Base-by-base conservation (phyloP, 2,888 invertebrate genomes). In the Siphlonurus alternatus region DNA sequence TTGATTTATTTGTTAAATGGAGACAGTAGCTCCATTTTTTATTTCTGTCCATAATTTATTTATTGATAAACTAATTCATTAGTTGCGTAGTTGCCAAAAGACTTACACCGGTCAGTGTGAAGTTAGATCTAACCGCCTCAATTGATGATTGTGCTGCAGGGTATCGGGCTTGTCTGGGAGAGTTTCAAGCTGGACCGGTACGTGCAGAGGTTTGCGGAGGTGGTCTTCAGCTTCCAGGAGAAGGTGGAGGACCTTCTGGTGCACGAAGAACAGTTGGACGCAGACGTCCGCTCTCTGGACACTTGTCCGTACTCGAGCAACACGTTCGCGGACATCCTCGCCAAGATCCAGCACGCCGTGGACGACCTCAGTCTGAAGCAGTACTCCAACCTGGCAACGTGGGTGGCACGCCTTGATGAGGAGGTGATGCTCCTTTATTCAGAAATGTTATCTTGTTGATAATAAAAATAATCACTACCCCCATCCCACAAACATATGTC, bases 181-280 rank as follows among this genome's bases (percentile, higher is more conserved):
- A 98, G 97, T 15, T 99, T 97, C 79, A 98, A 98, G 75, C 81
- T 99, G 63, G 98, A 98, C 76, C 92, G 94, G 0, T 99, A 97
- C 74, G 98, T 98, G 1, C 92, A 96, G 76, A 88, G 93, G 69
- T 80, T 99, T 61, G 94, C 98, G 25, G 99, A 99, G 75, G 88
- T 89, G 54, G 93, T 98, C 0, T 90, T 94, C 66, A 86, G 88
- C 69, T 99, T 97, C 80, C 97, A 99, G 81, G 98, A 99, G 75
- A 94, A 94, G 82, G 92, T 93, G 2, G 98, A 99, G 79, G 99
- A 99, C 74, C 81, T 99, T 53, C 79, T 99, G 62, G 89, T 92
- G 0, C 89, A 98, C 1, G 96, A 98, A 72, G 96, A 97, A 74
- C 94, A 96, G 75, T 84, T 99, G 67, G 97, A 98, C 70, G 89